Percentiles rank a stretch among this genome's conserved stretches.
phyloP scores from a whole-genome alignment of 2,888 invertebrate genomes.

The Aromia moschata region DNA sequence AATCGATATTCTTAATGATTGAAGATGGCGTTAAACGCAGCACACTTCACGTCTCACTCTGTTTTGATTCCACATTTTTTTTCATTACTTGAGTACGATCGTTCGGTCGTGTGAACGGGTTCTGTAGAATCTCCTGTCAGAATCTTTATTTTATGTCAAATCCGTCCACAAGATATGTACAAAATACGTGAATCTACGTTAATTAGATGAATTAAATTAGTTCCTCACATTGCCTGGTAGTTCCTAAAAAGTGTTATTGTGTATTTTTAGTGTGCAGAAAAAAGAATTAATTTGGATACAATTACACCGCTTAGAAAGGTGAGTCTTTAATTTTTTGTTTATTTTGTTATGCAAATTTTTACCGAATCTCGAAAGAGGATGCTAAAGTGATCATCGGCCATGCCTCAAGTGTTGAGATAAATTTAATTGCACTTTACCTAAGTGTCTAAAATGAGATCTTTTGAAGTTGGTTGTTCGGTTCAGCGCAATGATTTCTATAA shows the following conservation, averaged over 20 bases:
- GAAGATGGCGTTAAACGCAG: slow-evolving; percentile 4
- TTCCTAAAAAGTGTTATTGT: slow-evolving; percentile 21
- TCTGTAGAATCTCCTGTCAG: slow-evolving; percentile 16
- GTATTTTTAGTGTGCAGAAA: slow-evolving; percentile 19
- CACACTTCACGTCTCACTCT: slow-evolving; percentile 10
- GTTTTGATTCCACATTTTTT: slow-evolving; percentile 10
- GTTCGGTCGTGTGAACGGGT: slow-evolving; percentile 17
- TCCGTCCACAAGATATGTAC: slow-evolving; percentile 20
- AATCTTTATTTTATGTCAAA: slow-evolving; percentile 20
- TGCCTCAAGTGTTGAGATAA: not conserved
- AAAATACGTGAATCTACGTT: slow-evolving; percentile 4
- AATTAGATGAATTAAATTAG: slow-evolving; percentile 22
- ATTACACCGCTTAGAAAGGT: slow-evolving; percentile 15
- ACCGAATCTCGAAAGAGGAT: not conserved
- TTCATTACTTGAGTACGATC: slow-evolving; percentile 14
- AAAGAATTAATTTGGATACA: slow-evolving; percentile 19
- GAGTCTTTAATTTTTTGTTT: not conserved
- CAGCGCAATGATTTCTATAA: slow-evolving; percentile 16
- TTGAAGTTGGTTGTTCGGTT: slow-evolving; percentile 12
- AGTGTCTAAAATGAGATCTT: slow-evolving; percentile 11
- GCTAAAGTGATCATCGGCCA: not conserved
- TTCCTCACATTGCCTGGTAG: slow-evolving; percentile 14
- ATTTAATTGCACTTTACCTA: slow-evolving; percentile 16
- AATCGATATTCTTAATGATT: not conserved
- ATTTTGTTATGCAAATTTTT: not conserved